Base-by-base conservation (phyloP, 2,797 vertebrate genomes). In the Chelidonichthys spinosus region DNA sequence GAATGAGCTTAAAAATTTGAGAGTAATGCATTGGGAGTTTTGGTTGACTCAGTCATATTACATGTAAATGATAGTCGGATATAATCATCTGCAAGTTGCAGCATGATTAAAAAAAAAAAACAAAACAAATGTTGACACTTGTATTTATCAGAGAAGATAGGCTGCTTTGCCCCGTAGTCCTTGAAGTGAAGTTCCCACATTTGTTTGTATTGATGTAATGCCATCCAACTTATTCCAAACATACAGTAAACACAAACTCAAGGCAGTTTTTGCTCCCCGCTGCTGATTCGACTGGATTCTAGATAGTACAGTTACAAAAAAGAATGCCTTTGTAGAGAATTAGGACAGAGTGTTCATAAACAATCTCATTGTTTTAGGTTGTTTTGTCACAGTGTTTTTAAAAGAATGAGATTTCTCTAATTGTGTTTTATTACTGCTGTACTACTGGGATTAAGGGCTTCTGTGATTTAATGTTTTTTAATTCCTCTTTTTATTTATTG, bases 121-220 rank as follows among this genome's bases (percentile, higher is more conserved):
- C n/a, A 25, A 25, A 25, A 25, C 25, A 25, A 25, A 25, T 18
- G n/a, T 54, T 69, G 54, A 62, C 52, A 46, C n/a, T 46, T 33
- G 42, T 58, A n/a, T 70, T 61, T 44, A 37, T 40, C 44, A 42
- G 59, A 56, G 37, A 58, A 42, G 25, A 15, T 37, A 15, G n/a
- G 3, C 42, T n/a, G 13, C 33, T 32, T n/a, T 14, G 9, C 42
- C 4, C 32, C 36, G 13, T 39, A 4, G 60, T 79, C 71, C 68
- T 88, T 80, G 44, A 79, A 79, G 50, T 68, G 10, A 75, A 63
- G 47, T 67, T 72, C 61, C 33, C 42, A 60, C 59, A 67, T 85
- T 60, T 73, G 43, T 78, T 11, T 54, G 61, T 63, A 67, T 61
- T 9, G 6, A 71, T 8, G n/a, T 67, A 35, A 25, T 46, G 53